Percentiles rank a stretch among this genome's conserved stretches.
Conservation (phyloP, 2,797 vertebrate genomes). For the Delichon dasypus region DNA sequence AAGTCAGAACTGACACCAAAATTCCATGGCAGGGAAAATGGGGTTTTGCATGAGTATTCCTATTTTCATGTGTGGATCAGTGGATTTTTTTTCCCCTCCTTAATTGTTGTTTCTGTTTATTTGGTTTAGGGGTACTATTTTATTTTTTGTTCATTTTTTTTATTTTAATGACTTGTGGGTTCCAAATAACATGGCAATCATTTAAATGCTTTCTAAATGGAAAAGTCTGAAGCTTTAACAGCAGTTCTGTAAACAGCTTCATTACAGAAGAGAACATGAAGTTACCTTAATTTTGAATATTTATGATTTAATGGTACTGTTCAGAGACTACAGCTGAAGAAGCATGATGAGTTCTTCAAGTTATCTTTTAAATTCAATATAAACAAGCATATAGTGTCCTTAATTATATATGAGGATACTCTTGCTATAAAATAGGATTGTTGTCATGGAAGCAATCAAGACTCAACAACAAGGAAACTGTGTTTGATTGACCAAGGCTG, state of each 20-base stretch:
- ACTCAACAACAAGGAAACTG: constrained; percentile 39
- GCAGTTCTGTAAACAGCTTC: not conserved
- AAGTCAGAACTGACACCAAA: not conserved
- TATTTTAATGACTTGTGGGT: not conserved
- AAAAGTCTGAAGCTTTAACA: not conserved
- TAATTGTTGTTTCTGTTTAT: too few relatives aligned
- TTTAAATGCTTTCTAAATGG: not conserved
- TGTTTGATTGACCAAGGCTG: constrained; percentile 64
- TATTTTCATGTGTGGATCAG: not conserved
- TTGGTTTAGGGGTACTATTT: not conserved
- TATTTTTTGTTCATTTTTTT: not conserved
- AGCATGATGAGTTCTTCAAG: constrained; percentile 37
- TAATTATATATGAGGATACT: constrained; percentile 68
- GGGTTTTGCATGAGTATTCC: not conserved
- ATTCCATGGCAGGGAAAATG: not conserved
- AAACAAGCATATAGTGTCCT: constrained; percentile 55
- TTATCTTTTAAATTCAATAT: constrained; percentile 51
- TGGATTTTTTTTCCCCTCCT: fast-evolving
- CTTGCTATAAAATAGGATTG: constrained; percentile 62
- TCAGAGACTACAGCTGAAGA: not conserved
- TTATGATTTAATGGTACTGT: not conserved
- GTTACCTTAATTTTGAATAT: constrained; percentile 9
- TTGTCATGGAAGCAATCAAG: constrained; percentile 79
- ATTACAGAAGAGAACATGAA: not conserved
- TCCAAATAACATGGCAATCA: not conserved